Evolutionary conservation across 1,140 invertebrate species (phyloP), one percentile per base, ranked within the genome.

Genomic region (Bombus balteatus): DNA sequence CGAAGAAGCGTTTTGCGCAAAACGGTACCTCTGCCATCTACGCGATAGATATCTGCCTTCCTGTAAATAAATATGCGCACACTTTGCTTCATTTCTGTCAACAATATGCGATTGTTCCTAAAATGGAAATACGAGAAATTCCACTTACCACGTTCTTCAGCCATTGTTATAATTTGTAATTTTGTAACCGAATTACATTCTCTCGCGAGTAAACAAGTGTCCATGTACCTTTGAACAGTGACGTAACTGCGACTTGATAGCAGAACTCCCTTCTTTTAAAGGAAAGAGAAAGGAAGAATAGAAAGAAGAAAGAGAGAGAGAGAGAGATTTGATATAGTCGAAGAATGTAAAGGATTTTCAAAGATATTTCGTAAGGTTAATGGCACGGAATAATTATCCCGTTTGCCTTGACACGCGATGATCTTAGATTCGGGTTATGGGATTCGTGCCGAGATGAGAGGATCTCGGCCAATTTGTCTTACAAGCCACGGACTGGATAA

Each of bases 381-480:
- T 22, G 37, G 25, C 37, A 13, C 70, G 71, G 6, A 41, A 75
- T 53, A 57, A 53, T 22, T 13, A 32, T 47, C 32, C 59, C 4
- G 22, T 68, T 43, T 3, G 18, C 65, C 43, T 57, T 32, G 78
- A 81, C 66, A 59, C 34, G 9, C 47, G 34, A n/a, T 41, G 18
- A 28, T 39, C 66, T 37, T 15, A 57, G 25, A 59, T 28, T 22
- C 22, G 12, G 43, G 43, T 25, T 28, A 18, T 39, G 32, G 22
- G 39, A 47, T 34, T 37, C 12, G n/a, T 13, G 62, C 28, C 43
- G 43, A 57, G 66, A 57, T 28, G 34, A 71, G 68, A 74, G 70
- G 12, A 74, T 81, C 53, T 82, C 80, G 70, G 39, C 3, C 80
- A 74, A 74, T 82, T 82, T 82, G 43, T 82, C 70, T 82, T 43